These are phyloP conservation scores for Lysandra coridon DNA, from an alignment of 2,888 invertebrate species.

Conservation along the genomic window DNA sequence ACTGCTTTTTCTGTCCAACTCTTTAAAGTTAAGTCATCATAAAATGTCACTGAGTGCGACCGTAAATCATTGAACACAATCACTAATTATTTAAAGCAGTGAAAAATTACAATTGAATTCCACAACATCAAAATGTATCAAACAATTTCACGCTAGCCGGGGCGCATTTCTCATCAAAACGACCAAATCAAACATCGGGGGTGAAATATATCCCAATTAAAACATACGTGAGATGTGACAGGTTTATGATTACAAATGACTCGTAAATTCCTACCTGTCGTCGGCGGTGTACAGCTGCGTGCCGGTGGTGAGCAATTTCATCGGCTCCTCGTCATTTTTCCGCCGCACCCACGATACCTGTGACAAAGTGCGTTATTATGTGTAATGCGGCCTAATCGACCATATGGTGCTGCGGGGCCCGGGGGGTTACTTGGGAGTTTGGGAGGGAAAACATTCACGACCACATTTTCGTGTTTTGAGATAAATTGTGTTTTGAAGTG, in stretches of 20 bases:
- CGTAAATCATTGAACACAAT: too few relatives aligned
- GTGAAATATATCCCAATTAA: conserved; percentile 36
- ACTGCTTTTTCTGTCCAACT: too few relatives aligned
- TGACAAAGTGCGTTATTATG: conserved; percentile 27
- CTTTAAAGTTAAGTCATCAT: too few relatives aligned
- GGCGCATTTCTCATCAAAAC: conserved; percentile 24
- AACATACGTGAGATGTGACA: conserved; percentile 36
- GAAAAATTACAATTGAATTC: neutral
- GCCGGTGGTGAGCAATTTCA: conserved; percentile 72
- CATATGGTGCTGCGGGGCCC: neutral
- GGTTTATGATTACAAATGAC: conserved; percentile 42
- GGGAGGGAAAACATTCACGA: neutral
- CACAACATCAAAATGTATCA: conserved; percentile 1
- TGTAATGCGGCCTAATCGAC: conserved; percentile 24
- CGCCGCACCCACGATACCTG: conserved; percentile 75
- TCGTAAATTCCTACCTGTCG: conserved; percentile 55
- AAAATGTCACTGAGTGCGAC: too few relatives aligned
- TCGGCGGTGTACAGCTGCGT: conserved; percentile 73
- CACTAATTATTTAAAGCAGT: neutral
- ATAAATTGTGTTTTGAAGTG: neutral
- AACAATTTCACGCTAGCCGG: conserved; percentile 27
- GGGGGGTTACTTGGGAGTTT: neutral
- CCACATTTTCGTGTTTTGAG: neutral
- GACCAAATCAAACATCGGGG: conserved; percentile 28
- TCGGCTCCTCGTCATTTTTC: conserved; percentile 70